A percentile compares a stretch with the other conserved stretches of the same genome.
phyloP scores from a whole-genome alignment of 2,888 invertebrate genomes.

The Aproaerema taeniolella region DNA sequence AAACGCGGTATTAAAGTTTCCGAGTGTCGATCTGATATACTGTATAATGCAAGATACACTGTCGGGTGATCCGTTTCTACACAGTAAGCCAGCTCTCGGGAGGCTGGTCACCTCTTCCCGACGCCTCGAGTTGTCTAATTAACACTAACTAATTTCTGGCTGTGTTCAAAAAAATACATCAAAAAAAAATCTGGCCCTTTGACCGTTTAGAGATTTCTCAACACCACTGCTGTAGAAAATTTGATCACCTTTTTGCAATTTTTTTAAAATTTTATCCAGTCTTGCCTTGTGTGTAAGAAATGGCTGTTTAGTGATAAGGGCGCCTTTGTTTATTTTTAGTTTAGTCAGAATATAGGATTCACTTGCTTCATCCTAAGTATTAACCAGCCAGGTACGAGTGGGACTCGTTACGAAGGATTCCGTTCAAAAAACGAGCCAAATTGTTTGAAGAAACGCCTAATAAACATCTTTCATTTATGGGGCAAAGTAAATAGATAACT shows the following conservation, averaged over 20 bases:
- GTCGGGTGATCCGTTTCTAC: slow-evolving; percentile 57
- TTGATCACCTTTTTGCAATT: slow-evolving; percentile 52
- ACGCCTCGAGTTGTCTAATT: slow-evolving; percentile 34
- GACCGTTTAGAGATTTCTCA: slow-evolving; percentile 69
- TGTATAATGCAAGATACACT: slow-evolving; percentile 4
- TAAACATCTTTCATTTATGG: no score
- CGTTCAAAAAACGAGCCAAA: no score
- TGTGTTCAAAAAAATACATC: slow-evolving; percentile 47
- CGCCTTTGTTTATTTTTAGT: no score
- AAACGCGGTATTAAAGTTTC: slow-evolving; percentile 43
- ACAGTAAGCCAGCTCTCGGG: slow-evolving; percentile 52
- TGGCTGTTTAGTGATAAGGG: no score
- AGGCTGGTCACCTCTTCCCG: slow-evolving; percentile 49
- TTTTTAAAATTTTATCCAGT: slow-evolving; percentile 1
- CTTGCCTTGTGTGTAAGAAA: no score
- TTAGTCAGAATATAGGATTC: no score
- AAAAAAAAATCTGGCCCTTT: slow-evolving; percentile 59
- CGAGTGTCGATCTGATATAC: not conserved
- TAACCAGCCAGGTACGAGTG: no score
- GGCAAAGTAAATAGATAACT: no score
- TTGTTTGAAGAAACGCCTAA: no score
- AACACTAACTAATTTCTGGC: slow-evolving; percentile 49
- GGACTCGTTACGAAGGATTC: no score
- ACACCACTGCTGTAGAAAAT: slow-evolving; percentile 62
- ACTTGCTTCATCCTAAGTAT: no score